These are phyloP conservation scores for Agrotis ipsilon DNA, from an alignment of 2,888 invertebrate species.

Conservation along the genomic window DNA sequence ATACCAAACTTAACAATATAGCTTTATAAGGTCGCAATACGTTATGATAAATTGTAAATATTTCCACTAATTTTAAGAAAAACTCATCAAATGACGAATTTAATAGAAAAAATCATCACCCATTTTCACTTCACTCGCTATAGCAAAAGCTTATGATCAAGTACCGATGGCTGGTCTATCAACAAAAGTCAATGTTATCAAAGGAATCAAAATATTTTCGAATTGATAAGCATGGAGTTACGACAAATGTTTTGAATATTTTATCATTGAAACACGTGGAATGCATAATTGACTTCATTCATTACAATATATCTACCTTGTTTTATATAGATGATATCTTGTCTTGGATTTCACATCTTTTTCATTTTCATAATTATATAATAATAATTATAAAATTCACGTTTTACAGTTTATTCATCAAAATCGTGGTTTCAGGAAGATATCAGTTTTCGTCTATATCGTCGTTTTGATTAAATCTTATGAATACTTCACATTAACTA, in stretches of 20 bases:
- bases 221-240: not conserved
- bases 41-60: constrained; percentile 58
- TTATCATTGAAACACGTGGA: not conserved
- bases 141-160: constrained; percentile 11
- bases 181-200: not conserved
- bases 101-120: not conserved
- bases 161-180: not conserved
- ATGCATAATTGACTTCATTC: not conserved
- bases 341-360: not conserved
- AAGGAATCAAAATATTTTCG: not conserved
- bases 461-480: constrained; percentile 13
- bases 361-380: not conserved
- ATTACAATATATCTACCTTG: not conserved
- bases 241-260: not conserved
- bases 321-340: constrained; percentile 15
- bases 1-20: constrained; percentile 76
- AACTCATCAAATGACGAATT: constrained; percentile 11
- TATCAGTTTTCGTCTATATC: constrained; percentile 16
- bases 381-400: not conserved
- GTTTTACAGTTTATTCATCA: constrained; percentile 16
- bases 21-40: constrained; percentile 65
- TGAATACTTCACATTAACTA: constrained; percentile 46
- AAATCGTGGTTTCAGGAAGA: constrained; percentile 5
- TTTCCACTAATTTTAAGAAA: constrained; percentile 50
- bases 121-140: constrained; percentile 3